Base-by-base conservation (phyloP, 2,797 vertebrate species). In the Pipistrellus nathusii region DNA sequence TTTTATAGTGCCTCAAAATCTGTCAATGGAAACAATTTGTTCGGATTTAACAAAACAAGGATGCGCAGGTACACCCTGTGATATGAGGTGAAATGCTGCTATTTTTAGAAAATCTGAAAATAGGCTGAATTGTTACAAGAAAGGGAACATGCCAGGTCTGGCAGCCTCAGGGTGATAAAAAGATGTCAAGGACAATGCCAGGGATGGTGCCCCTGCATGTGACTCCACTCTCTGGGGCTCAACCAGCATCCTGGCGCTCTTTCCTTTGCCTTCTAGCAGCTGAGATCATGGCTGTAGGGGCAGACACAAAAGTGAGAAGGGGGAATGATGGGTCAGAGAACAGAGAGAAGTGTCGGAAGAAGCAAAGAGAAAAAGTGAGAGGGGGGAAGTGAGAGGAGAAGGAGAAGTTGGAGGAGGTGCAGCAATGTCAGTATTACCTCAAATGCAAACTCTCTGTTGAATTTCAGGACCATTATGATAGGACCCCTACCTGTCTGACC, bases 61-160 rank as follows among this genome's bases (percentile, higher is more conserved):
- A 93, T 78, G 15, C 30, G 3, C 35, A 8, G 44, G 66, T 78
- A 85, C 48, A 91, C 88, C 57, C 62, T 88, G 66, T 86, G 57
- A 90, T 81, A 78, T 66, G 30, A 95, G 27, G 57, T 35, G 75
- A 94, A 93, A 92, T n/a, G 69, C 30, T 85, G 35, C 57, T 96
- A 62, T 94, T 94, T 96, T 95, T 91, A 91, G 92, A 90, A 96
- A 88, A 55, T 64, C 68, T 88, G 73, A 90, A 95, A 95, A 91
- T 89, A 92, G 55, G 12, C 32, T 83, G 41, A 78, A 92, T 72
- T 41, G 23, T 83, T 75, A 83, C 71, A 94, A 95, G 88, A n/a
- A 86, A 96, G 55, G 41, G 27, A 96, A 81, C 5, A 46, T 6
- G 6, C 23, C 69, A 92, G 78, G 53, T 25, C 66, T n/a, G 27